Conservation (phyloP, 2,797 vertebrate genomes). For the Knipowitschia caucasica region DNA sequence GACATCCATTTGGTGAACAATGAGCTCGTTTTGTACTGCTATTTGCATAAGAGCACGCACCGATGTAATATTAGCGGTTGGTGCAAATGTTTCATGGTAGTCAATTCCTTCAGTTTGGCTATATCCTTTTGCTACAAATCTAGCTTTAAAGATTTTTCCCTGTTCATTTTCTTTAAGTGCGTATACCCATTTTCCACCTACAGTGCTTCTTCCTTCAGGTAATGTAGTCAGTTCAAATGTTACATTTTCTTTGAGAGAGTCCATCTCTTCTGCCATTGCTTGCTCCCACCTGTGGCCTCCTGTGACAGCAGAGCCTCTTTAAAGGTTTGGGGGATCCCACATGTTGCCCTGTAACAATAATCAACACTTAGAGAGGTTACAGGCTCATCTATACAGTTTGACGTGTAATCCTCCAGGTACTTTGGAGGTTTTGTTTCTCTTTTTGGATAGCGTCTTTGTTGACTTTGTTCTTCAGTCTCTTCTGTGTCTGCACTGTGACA, state of each 20-base stretch:
- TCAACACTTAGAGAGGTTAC: slow-evolving; percentile 5
- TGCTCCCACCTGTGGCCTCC: slow-evolving; percentile 5
- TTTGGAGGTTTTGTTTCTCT: not conserved
- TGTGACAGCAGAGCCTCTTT: slow-evolving; percentile 24
- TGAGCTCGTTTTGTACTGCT: too few species aligned
- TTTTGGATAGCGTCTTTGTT: not conserved
- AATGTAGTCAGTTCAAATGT: not conserved
- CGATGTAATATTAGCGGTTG: too few species aligned
- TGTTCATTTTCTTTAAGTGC: not conserved
- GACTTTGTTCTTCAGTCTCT: slow-evolving; percentile 2
- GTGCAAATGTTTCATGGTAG: too few species aligned
- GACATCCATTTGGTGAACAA: slow-evolving; percentile 2
- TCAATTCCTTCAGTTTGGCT: too few species aligned
- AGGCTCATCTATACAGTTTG: not conserved
- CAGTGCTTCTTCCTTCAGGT: not conserved
- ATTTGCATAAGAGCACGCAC: too few species aligned
- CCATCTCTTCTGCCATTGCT: not conserved
- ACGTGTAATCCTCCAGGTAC: slow-evolving; percentile 2
- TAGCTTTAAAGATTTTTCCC: not conserved
- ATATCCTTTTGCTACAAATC: too few species aligned
- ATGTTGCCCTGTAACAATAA: not conserved
- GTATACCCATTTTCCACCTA: not conserved
- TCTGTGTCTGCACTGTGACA: slow-evolving; percentile 3
- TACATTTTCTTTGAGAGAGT: not conserved
- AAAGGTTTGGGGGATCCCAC: slow-evolving; percentile 19